phyloP scores from a whole-genome alignment of 2,113 vertebrate genomes.

The Chionodraco myersi region DNA sequence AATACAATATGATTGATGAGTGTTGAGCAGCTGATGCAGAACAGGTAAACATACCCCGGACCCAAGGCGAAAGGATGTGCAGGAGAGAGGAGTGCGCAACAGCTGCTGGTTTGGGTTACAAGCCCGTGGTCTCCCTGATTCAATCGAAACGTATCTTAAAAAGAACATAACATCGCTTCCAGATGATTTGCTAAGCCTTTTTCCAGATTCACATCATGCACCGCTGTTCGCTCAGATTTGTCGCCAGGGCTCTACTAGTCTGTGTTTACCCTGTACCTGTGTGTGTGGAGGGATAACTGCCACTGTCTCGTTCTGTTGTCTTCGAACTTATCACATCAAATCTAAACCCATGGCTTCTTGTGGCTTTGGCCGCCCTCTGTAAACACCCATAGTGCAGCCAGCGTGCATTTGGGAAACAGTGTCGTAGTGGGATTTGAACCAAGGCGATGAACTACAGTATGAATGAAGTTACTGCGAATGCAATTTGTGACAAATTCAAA shows the following conservation, averaged over 20 bases:
- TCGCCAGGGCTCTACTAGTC: background rate
- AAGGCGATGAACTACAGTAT: background rate
- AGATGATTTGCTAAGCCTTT: background rate
- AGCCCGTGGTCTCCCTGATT: background rate
- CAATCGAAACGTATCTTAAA: background rate
- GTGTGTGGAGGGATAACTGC: conserved; percentile 6
- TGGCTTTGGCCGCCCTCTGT: background rate
- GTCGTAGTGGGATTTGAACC: conserved; percentile 7
- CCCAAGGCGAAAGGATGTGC: background rate
- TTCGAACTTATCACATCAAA: background rate
- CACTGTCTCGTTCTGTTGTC: background rate
- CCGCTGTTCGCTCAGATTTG: background rate
- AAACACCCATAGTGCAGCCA: conserved; percentile 23
- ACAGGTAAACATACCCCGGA: conserved; percentile 10
- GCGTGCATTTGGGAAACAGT: background rate
- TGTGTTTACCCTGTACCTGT: conserved; percentile 15
- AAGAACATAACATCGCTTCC: too few relatives aligned
- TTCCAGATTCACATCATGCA: background rate
- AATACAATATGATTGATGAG: fast-evolving
- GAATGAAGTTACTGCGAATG: conserved; percentile 41
- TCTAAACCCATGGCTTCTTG: background rate
- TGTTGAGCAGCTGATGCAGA: background rate
- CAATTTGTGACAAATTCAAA: background rate
- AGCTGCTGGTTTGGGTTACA: conserved; percentile 20
- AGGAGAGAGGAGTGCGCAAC: conserved; percentile 43